Base-by-base conservation (phyloP, 1,140 invertebrate genomes). In the Adelges cooleyi region DNA sequence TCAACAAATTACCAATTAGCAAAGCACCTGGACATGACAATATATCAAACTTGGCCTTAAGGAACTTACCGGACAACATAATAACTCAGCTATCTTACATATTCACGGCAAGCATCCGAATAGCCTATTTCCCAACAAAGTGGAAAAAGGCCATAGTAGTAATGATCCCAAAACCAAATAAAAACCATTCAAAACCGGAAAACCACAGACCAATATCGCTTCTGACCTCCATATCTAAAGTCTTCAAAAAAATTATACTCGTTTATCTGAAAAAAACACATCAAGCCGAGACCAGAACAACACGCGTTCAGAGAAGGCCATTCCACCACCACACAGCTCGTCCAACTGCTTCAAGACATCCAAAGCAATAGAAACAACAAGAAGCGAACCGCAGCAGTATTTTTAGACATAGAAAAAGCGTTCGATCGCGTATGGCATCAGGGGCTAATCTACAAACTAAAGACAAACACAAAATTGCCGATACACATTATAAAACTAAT, bases 121-220 rank as follows among this genome's bases (percentile, higher is more conserved):
- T 18, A 3, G 8, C 25, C 22, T 18, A 50, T 15, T 18, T 65
- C 18, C 48, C 62, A 2, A 13, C 17, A 15, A 2, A 69, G 23
- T 76, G 72, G 72, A 76, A 76, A 68, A 66, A 70, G 18, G 71
- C 74, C 0, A 56, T 72, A 52, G 68, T 74, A 3, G 70, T 73
- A 9, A 71, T 75, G 67, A 70, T 75, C 23, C 48, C 27, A 1
- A 71, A 71, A 65, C 69, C 70, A 10, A 71, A 68, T 6, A 74
- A 75, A 71, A 10, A 33, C 13, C n/a, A 17, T 0, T 18, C n/a
- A 27, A 36, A 67, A 56, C 56, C 33, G 67, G 44, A 69, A 72
- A 49, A 13, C 15, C 48, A 50, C 33, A 10, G 46, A 15, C 17
- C 46, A 2, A 65, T 50, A 1, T 18, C 46, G 5, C 27, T 49